Conservation (phyloP, 2,888 invertebrate genomes). For the Perdita meconis region DNA sequence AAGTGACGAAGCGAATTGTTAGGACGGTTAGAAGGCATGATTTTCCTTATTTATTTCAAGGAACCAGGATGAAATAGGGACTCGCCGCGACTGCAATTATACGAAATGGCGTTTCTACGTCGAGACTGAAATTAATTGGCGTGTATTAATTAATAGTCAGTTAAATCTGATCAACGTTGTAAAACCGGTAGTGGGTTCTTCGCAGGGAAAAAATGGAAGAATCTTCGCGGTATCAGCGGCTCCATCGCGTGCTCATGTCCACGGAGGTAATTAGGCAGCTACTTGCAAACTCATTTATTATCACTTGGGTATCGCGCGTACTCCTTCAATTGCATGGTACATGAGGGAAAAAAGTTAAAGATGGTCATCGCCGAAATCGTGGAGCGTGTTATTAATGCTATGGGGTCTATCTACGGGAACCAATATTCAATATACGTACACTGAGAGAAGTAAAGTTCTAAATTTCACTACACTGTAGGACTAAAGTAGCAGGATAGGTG, state of each 20-base stretch:
- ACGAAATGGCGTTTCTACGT: slow-evolving; percentile 27
- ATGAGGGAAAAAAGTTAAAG: slow-evolving; percentile 49
- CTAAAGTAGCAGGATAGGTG: too few relatives aligned
- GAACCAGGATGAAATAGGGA: neutral
- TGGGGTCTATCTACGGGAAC: neutral
- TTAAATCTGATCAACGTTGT: slow-evolving; percentile 59
- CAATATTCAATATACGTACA: neutral
- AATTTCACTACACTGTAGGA: too few relatives aligned
- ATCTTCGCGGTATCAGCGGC: slow-evolving; percentile 56
- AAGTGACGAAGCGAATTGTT: neutral
- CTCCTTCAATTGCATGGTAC: slow-evolving; percentile 66
- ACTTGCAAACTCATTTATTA: slow-evolving; percentile 74
- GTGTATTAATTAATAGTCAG: slow-evolving; percentile 62
- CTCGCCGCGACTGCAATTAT: slow-evolving; percentile 35
- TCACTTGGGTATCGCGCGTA: slow-evolving; percentile 63
- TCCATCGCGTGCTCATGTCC: slow-evolving; percentile 62
- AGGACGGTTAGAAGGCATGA: too few relatives aligned
- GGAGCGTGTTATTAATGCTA: slow-evolving; percentile 34
- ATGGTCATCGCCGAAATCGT: slow-evolving; percentile 53
- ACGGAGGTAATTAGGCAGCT: slow-evolving; percentile 69
- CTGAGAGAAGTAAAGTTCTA: neutral
- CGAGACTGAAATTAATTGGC: slow-evolving; percentile 44
- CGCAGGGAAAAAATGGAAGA: slow-evolving; percentile 46
- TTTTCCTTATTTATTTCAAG: neutral
- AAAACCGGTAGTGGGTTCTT: slow-evolving; percentile 50